These are phyloP conservation scores for Graphium colonna DNA, from an alignment of 2,888 invertebrate genomes.

Conservation along the genomic window DNA sequence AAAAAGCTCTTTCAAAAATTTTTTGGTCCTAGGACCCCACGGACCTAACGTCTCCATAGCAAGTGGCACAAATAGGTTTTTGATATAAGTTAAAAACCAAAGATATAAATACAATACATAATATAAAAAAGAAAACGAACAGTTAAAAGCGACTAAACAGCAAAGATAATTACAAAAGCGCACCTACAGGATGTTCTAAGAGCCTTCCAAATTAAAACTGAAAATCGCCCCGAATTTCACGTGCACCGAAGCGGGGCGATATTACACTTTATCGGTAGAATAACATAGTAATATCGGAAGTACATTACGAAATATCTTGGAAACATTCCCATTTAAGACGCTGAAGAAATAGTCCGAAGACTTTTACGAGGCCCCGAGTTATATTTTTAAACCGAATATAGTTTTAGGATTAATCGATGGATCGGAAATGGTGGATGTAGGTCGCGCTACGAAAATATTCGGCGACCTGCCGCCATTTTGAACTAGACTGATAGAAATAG, in stretches of 20 bases:
- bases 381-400: constrained; percentile 28
- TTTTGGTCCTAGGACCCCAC: no score
- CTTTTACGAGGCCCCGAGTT: constrained; percentile 29
- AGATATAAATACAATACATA: no score
- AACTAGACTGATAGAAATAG: no score
- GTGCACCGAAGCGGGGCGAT: constrained; percentile 9
- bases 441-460: constrained; percentile 53
- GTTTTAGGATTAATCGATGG: constrained; percentile 47
- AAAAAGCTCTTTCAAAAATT: no score
- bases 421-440: constrained; percentile 43
- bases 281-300: constrained; percentile 24
- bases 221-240: neutral
- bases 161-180: no score
- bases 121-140: no score
- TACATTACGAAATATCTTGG: constrained; percentile 30
- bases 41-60: no score
- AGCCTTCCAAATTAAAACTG: neutral
- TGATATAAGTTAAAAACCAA: no score
- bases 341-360: constrained; percentile 25
- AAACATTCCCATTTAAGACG: constrained; percentile 30
- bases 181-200: neutral
- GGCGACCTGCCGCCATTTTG: no score
- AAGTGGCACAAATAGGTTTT: no score
- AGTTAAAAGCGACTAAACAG: no score
- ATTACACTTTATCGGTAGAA: constrained; percentile 21